These are phyloP conservation scores for Eudemis profundana DNA, from an alignment of 2,888 invertebrate species.

Conservation along the genomic window DNA sequence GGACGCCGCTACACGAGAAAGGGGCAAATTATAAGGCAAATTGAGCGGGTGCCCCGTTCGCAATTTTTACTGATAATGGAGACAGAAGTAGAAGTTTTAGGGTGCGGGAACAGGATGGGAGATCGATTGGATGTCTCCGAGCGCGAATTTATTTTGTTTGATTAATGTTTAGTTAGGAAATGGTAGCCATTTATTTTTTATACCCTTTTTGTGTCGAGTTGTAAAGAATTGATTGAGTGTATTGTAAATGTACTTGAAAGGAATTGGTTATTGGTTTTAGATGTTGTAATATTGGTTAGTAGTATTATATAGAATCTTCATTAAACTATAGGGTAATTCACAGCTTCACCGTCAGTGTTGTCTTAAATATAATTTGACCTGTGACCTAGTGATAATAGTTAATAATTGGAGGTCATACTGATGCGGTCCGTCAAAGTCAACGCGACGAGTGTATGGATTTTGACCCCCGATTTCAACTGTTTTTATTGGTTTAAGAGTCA, in stretches of 20 bases:
- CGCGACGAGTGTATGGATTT: too few species aligned
- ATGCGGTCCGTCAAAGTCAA: too few species aligned
- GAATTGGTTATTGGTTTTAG: background rate
- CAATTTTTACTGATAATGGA: constrained; percentile 58
- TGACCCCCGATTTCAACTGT: too few species aligned
- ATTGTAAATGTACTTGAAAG: constrained; percentile 12
- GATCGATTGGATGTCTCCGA: constrained; percentile 72
- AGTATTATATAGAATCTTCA: background rate
- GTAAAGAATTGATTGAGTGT: constrained; percentile 30
- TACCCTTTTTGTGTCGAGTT: constrained; percentile 13
- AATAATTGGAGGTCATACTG: too few species aligned
- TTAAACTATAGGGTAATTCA: too few species aligned
- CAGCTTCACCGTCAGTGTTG: too few species aligned
- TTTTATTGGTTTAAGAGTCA: too few species aligned
- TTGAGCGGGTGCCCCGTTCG: constrained; percentile 61
- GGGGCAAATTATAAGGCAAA: constrained; percentile 61
- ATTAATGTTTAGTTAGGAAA: constrained; percentile 37
- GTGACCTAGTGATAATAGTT: too few species aligned
- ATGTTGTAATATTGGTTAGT: background rate
- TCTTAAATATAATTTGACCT: too few species aligned
- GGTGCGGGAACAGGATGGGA: constrained; percentile 55
- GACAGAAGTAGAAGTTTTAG: constrained; percentile 27
- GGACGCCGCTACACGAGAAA: constrained; percentile 55
- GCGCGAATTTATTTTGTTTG: constrained; percentile 48
- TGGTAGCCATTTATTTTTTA: constrained; percentile 35